Base-by-base conservation (phyloP, 1,140 invertebrate genomes). In the Aphelinus atriplicis region DNA sequence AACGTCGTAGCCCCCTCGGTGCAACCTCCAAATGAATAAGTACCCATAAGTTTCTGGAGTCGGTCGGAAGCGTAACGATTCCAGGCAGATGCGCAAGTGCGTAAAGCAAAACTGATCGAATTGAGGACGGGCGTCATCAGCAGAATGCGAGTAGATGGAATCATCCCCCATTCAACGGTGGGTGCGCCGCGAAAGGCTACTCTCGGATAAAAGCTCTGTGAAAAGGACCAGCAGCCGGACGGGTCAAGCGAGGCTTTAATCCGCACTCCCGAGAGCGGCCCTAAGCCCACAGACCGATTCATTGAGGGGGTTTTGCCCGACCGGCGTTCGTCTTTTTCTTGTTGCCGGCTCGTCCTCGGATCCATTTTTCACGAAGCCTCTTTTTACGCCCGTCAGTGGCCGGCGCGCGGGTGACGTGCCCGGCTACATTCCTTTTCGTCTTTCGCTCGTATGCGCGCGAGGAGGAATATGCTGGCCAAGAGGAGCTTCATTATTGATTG, bases 321-420 rank as follows among this genome's bases (percentile, higher is more conserved):
- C 26, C 26, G 26, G 26, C 26, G 26, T 26, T 26, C 26, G 26
- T 26, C 26, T 26, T 26, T 26, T 26, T 26, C 26, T 26, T 26
- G 26, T 26, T 26, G 26, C 26, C 26, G 26, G 26, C 26, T 26
- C 26, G 26, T 26, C 26, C 26, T 48, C 43, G 43, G 4, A 65
- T 65, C 50, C 50, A 65, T 65, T 65, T 65, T 65, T 65, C 63
- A 65, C 63, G 47, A 53, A 26, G 63, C 50, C 63, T 42, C 10
- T 46, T 26, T 65, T 48, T 53, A 6, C 26, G 42, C 63, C 63
- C 51, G 63, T 60, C 63, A 65, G 50, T 48, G 48, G n/a, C 4
- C 47, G 4, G 48, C 10, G 63, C 26, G 26, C 0, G 26, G 26
- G 26, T 26, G 26, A 26, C 26, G 26, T 26, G 26, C 26, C 26